Base-by-base conservation (phyloP, 2,113 vertebrate genomes). In the Calyptommatus sinebrachiatus region DNA sequence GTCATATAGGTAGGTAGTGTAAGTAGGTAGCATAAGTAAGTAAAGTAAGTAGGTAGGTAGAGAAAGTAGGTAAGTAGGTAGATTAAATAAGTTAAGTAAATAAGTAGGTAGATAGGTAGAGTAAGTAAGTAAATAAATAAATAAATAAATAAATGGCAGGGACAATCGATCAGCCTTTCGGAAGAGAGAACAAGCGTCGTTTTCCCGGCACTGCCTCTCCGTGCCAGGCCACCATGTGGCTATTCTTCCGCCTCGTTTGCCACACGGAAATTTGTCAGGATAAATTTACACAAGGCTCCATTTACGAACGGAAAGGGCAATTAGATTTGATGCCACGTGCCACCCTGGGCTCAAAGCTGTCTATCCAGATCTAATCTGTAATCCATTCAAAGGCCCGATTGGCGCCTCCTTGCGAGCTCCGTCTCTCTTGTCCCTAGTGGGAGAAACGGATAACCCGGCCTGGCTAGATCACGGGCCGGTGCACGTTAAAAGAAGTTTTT, bases 241-340 rank as follows among this genome's bases (percentile, higher is more conserved):
- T 85, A 61, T 88, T 89, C 65, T 86, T 78, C 8, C 24, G 84
- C 85, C 87, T 69, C 22, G 71, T 1, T 65, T 92, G 87, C 95
- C 95, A 95, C 96, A 95, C 95, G 92, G 93, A 95, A 41, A 94
- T 93, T 73, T 95, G 95, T 96, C 96, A 96, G 95, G 84, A 89
- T 93, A 93, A 57, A 94, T 96, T 92, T 95, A 90, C 88, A 62
- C 84, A 88, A 95, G 91, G 91, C 91, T 92, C 92, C 89, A 93
- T 89, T 94, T 95, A 94, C 89, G 87, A 90, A 86, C 91, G 90
- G 91, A 92, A 94, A 91, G 70, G 4, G 93, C 94, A 92, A 96
- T 97, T 87, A 92, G 77, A 84, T 87, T 75, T 94, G 96, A 96
- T 94, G 95, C 96, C 95, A 93, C 95, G 94, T 82, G 92, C 93